A percentile compares a stretch with the other conserved stretches of the same genome.
These are phyloP conservation scores for Saccostrea glomerata DNA, from an alignment of 1,140 invertebrate genomes.

Conservation along the genomic window DNA sequence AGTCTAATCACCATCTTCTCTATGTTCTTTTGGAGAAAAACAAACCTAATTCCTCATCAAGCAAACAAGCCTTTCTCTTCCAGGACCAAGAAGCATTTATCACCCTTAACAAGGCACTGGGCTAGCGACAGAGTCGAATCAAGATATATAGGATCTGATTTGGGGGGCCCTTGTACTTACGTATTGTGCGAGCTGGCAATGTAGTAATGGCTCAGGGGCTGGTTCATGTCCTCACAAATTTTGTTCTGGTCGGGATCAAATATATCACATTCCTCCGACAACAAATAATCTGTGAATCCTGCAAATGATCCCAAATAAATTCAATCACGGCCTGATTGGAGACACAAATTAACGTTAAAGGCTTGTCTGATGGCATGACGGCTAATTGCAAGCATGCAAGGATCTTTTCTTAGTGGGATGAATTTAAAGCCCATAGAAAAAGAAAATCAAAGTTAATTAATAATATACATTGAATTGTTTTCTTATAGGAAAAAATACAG, in stretches of 20 bases:
- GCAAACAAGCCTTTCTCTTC: background rate
- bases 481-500: too few species aligned
- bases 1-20: background rate
- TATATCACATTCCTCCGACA: conserved; percentile 83
- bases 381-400: background rate
- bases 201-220: conserved; percentile 84
- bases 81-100: background rate
- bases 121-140: background rate
- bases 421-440: too few species aligned
- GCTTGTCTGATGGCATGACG: background rate
- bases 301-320: conserved; percentile 48
- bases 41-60: conserved; percentile 1
- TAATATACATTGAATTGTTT: too few species aligned
- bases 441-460: too few species aligned
- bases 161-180: conserved; percentile 70
- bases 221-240: conserved; percentile 84
- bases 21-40: background rate
- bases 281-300: conserved; percentile 84
- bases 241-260: conserved; percentile 81
- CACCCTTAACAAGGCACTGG: background rate
- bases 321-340: background rate
- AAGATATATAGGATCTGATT: background rate
- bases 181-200: conserved; percentile 86
- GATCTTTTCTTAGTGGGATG: too few species aligned
- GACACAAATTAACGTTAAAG: background rate